phyloP scores from a whole-genome alignment of 2,888 invertebrate genomes.

The Lampropteryx suffumata region DNA sequence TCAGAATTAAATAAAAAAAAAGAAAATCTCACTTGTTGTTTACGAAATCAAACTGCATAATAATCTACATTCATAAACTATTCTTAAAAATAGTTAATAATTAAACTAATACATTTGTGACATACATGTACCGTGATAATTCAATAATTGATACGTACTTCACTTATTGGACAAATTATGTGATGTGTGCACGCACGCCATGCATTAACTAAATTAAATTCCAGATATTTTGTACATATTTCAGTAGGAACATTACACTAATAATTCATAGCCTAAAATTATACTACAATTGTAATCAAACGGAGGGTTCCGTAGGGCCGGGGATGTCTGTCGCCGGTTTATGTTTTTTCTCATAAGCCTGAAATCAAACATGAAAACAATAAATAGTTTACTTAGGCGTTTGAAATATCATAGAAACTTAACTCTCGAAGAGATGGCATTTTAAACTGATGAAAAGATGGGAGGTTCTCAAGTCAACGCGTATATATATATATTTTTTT shows the following conservation, averaged over 20 bases:
- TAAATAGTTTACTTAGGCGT: too few species aligned
- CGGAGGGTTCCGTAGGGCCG: conserved; percentile 38
- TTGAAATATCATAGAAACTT: too few species aligned
- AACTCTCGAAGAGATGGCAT: too few species aligned
- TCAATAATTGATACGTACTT: conserved; percentile 37
- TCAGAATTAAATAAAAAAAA: conserved; percentile 32
- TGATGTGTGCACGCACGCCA: conserved; percentile 37
- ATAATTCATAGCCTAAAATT: conserved; percentile 21
- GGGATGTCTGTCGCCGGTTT: conserved; percentile 33
- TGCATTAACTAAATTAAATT: conserved; percentile 34
- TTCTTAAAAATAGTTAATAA: conserved; percentile 51
- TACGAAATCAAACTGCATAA: conserved; percentile 42
- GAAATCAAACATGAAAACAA: conserved; percentile 36
- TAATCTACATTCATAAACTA: conserved; percentile 50
- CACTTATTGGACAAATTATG: conserved; percentile 43
- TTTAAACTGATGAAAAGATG: too few species aligned
- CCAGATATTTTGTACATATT: conserved; percentile 49
- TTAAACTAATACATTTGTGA: conserved; percentile 49
- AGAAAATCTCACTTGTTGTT: conserved; percentile 58
- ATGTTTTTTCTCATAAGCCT: conserved; percentile 64
- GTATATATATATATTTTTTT: too few species aligned
- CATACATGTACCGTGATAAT: conserved; percentile 37
- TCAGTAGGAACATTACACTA: conserved; percentile 50
- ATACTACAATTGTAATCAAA: conserved; percentile 9
- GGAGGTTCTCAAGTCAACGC: too few species aligned